A percentile compares a stretch with the other conserved stretches of the same genome.
Evolutionary conservation across 2,888 invertebrate genomes (phyloP).

Genomic region (Tillus elongatus): DNA sequence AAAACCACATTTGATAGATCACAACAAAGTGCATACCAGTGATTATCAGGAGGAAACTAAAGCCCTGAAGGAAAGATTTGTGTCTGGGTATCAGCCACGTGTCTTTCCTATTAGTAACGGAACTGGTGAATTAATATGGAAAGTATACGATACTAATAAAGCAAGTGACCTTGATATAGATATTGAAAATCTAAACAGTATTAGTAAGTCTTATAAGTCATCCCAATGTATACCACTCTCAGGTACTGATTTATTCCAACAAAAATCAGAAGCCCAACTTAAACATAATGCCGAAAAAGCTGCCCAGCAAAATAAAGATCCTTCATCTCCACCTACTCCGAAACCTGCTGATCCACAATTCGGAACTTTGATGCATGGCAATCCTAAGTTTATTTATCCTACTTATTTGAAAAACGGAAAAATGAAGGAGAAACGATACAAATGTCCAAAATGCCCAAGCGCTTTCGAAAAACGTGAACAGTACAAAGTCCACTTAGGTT

Average conservation of each 20-base stretch:
- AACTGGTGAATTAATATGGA: constrained; percentile 41
- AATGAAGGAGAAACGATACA: constrained; percentile 67
- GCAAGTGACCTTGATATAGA: constrained; percentile 23
- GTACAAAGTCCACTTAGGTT: constrained; percentile 69
- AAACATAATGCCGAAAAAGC: constrained; percentile 47
- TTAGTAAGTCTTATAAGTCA: constrained; percentile 26
- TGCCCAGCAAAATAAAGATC: constrained; percentile 46
- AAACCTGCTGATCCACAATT: constrained; percentile 57
- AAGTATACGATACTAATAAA: constrained; percentile 35
- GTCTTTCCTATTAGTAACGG: constrained; percentile 36
- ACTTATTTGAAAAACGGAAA: constrained; percentile 65
- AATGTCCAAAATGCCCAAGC: constrained; percentile 79
- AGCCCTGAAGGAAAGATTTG: constrained; percentile 56
- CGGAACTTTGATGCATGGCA: constrained; percentile 60
- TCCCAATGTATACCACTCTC: constrained; percentile 49
- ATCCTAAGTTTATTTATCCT: constrained; percentile 68
- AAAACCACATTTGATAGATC: constrained; percentile 58
- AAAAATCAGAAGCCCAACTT: constrained; percentile 50
- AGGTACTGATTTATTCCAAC: constrained; percentile 57
- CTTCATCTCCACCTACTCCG: constrained; percentile 37
- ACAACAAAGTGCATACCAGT: constrained; percentile 61
- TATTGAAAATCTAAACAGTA: constrained; percentile 21
- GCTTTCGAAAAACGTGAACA: constrained; percentile 80
- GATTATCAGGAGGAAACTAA: constrained; percentile 72
- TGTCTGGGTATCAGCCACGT: constrained; percentile 57